Base-by-base conservation (phyloP, 2,888 invertebrate species). In the Drosophila subquinaria region DNA sequence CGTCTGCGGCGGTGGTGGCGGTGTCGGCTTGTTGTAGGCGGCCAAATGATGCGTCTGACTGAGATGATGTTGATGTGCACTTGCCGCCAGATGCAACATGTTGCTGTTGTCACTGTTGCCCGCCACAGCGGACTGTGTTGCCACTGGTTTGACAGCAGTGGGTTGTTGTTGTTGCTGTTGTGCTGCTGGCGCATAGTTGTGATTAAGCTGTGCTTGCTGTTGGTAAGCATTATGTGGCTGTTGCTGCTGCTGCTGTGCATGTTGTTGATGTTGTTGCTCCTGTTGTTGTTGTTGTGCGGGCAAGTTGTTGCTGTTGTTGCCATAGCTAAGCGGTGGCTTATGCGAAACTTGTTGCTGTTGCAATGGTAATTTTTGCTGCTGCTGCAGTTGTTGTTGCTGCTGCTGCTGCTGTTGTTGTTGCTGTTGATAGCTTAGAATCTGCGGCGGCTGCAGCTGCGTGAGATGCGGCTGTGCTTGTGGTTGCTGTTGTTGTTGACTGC, bases 1-100 rank as follows among this genome's bases (percentile, higher is more conserved):
- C 27, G 92, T 91, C 10, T 91, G 88, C 4, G 90, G 88, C 9
- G 91, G 90, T 20, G 91, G 90, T 4, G 91, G 89, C 4, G 91
- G 90, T 6, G 91, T 89, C 0, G 91, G 90, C 30, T 91, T 91
- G 20, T 92, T 92, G 73, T 92, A 92, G 20, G 91, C 90, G 15
- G 92, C 88, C 65, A 92, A 68, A 47, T 92, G 92, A 60, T 92
- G 91, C n/a, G 91, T 81, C 35, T 91, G 91, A 30, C 89, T 81
- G n/a, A 91, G 84, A 75, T 91, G 91, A 69, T 91, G 91, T 45
- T 88, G 88, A 55, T 88, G 88, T 4, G 83, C 77, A 13, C 13
- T 65, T 3, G 82, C 40, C 9, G 81, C 68, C 72, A 90, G 71
- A 20, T 90, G 90, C 56, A 91, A 70, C 73, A 91, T 78, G 57